phyloP scores from a whole-genome alignment of 2,113 vertebrate genomes.

The Ondatra zibethicus region DNA sequence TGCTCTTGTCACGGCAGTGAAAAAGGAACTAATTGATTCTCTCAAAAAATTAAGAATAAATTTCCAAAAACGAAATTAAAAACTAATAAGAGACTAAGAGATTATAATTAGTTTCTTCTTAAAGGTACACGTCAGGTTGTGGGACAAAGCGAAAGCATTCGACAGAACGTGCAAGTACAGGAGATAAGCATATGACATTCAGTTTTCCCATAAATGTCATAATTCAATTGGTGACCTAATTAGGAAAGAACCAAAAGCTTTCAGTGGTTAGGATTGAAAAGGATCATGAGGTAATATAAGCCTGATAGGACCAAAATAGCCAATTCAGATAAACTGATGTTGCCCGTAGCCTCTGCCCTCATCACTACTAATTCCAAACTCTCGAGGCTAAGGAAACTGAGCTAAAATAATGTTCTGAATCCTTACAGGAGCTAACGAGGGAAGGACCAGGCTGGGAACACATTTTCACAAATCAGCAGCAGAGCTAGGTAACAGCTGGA shows the following conservation, averaged over 20 bases:
- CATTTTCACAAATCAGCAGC: background rate
- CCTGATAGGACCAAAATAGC: slow-evolving; percentile 32
- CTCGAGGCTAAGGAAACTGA: background rate
- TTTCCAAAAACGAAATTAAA: background rate
- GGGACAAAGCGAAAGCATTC: slow-evolving; percentile 43
- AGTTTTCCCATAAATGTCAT: slow-evolving; percentile 53
- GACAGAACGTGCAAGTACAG: slow-evolving; percentile 42
- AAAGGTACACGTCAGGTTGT: background rate
- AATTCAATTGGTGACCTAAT: slow-evolving; percentile 18
- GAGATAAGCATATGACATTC: slow-evolving; percentile 53
- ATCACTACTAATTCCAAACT: background rate
- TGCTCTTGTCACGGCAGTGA: background rate
- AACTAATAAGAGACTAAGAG: background rate
- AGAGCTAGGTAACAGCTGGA: background rate
- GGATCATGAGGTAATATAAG: slow-evolving; percentile 27
- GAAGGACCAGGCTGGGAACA: background rate
- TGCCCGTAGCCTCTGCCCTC: background rate
- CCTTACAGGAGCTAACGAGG: background rate
- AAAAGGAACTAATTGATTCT: background rate
- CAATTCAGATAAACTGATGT: background rate
- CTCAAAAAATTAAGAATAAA: background rate
- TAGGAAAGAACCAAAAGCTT: slow-evolving; percentile 43
- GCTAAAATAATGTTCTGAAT: background rate
- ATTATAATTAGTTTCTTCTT: background rate
- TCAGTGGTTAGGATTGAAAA: background rate